Base-by-base conservation (phyloP, 1,140 invertebrate genomes). In the Caenorhabditis brenneri region DNA sequence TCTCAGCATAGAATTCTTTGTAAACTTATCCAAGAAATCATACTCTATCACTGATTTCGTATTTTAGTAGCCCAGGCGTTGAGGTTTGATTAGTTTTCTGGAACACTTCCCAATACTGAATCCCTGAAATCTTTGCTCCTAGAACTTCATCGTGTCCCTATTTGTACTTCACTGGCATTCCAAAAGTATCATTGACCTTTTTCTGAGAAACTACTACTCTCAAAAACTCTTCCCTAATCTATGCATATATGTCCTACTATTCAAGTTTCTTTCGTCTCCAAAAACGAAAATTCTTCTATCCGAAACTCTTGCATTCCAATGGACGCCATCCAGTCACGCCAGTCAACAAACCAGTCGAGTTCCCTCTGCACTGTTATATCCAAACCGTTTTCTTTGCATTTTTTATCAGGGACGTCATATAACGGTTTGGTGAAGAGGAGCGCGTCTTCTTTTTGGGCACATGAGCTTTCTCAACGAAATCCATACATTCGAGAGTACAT, bases 401-500 rank as follows among this genome's bases (percentile, higher is more conserved):
- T 74, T 3, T 74, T 1, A 74, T 46, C 36, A 74, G 65, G 15
- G 65, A 42, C 65, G 36, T 74, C 65, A 74, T 39, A 46, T 42
- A 74, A 39, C 65, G 22, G 49, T 1, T 7, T 42, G 36, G 65
- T 10, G n/a, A 9, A 74, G 4, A 42, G 9, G 53, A 55, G 22
- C 24, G 6, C 22, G 33, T 74, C 36, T 74, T 74, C 36, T 6
- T 42, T 19, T 65, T 24, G 3, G 15, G 12, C 22, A 10, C 31
- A 36, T 33, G 16, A 65, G 58, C n/a, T n/a, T 9, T n/a, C 36
- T 42, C 36, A 74, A 46, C n/a, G 22, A 60, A 42, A 60, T 39
- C 27, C 22, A 60, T 51, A 81, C 51, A 81, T 48, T 81, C 51
- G 55, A 51, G 78, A 80, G 78, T 51, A 53, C 78, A 49, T 53